Base-by-base conservation (phyloP, 2,888 invertebrate genomes). In the Choreutis nemorana region DNA sequence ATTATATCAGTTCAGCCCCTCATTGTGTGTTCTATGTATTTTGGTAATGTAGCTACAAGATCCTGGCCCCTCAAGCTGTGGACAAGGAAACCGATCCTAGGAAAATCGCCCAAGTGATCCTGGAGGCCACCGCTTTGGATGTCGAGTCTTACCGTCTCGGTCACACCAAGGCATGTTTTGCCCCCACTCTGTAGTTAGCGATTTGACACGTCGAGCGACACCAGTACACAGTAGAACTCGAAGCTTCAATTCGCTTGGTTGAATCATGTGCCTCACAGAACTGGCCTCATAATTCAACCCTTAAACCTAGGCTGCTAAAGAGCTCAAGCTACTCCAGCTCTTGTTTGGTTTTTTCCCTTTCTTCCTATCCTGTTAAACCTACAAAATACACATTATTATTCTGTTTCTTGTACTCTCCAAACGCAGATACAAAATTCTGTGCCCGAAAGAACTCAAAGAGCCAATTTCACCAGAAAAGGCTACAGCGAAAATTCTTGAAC, bases 401-500 rank as follows among this genome's bases (percentile, higher is more conserved):
- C 55, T 58, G 53, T 55, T 57, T 49, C 55, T 48, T 73, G 58
- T 73, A 65, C 60, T 72, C 61, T 59, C 56, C 55, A 62, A 81
- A 84, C 82, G 84, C 89, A 94, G 95, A 90, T 98, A 99, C 91
- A 94, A 96, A 87, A 97, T 99, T 87, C 91, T 99, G 88, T 96
- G 96, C 83, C 94, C 97, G 75, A 90, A 90, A 80, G 87, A 83
- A 70, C 70, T 92, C 73, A 87, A 85, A 83, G 87, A 87, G 49
- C 81, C 83, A 49, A 85, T 84, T 68, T 78, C 86, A 44, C 82
- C 88, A 41, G 85, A 88, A 79, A 89, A 91, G 82, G 90, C 90
- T 51, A 86, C 93, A 42, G 82, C 85, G 70, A 83, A 88, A 77
- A 90, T 96, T 80, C 85, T 94, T 81, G 89, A 89, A 48, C 75